Base-by-base conservation (phyloP, 2,888 invertebrate species). In the Sepioteuthis lessoniana region DNA sequence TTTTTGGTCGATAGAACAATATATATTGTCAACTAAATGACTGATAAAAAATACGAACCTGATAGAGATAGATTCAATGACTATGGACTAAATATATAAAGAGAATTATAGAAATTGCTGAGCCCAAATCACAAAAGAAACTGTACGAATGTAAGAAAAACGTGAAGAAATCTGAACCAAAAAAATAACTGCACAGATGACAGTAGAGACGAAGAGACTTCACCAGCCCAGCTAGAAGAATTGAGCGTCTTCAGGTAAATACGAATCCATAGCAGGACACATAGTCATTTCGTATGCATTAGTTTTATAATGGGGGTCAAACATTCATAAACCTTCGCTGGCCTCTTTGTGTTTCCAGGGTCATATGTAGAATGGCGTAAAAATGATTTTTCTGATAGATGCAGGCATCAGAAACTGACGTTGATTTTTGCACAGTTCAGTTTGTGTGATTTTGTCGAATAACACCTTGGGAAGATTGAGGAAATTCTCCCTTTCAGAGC, bases 221-320 rank as follows among this genome's bases (percentile, higher is more conserved):
- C 55, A 55, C 55, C 25, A 25, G 25, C 28, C 21, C 25, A 55
- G 25, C 21, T 55, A 25, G 25, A 21, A 55, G 28, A 25, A 55
- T 21, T 55, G 55, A 55, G 25, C 55, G 3, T 55, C 76, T 76
- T 76, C 76, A 76, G 76, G 76, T 76, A 76, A 76, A 55, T 55
- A 55, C 55, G 55, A 55, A 76, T 76, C 76, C 31, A 76, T 76
- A 76, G 76, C 31, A 76, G 31, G n/a, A 8, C n/a, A 76, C 76
- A 76, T 55, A 55, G n/a, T n/a, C n/a, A 76, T 76, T 76, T 76
- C 76, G 76, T 76, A 76, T 76, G 76, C 76, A 76, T 76, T 76
- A n/a, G 76, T n/a, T 76, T 76, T 76, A 76, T 76, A 76, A 76
- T 76, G 76, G 76, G 76, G 76, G 31, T 76, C 76, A 76, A 76